These are phyloP conservation scores for Rhinoptilus africanus DNA, from an alignment of 2,113 vertebrate species.

Conservation along the genomic window DNA sequence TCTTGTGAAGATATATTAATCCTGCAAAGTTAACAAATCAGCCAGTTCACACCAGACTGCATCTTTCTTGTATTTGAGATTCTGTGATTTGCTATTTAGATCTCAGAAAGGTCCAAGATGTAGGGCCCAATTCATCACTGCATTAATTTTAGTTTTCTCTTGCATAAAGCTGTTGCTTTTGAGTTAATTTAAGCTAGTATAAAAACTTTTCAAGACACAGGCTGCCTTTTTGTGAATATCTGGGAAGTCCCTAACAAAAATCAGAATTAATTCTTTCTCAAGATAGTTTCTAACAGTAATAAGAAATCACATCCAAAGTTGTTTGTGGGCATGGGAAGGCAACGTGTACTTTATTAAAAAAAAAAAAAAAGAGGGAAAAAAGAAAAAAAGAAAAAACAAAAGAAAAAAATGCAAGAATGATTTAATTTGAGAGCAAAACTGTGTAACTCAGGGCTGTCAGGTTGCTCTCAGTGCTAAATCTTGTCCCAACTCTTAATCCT, in stretches of 20 bases:
- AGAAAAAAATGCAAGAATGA: not conserved
- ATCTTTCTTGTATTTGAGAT: not conserved
- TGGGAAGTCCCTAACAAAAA: not conserved
- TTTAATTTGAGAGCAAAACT: not conserved
- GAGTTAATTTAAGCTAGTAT: not conserved
- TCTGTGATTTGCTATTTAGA: not conserved
- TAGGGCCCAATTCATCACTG: not conserved
- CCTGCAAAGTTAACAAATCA: not conserved
- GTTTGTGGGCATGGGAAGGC: not conserved
- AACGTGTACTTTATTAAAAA: not conserved
- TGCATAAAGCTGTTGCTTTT: not conserved
- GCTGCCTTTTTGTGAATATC: not conserved
- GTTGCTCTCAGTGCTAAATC: not conserved
- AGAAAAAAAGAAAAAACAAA: not conserved
- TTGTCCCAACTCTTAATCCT: not conserved
- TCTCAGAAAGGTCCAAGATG: not conserved
- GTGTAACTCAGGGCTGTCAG: not conserved
- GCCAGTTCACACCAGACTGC: not conserved
- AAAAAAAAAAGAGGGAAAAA: not conserved
- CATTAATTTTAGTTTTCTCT: not conserved
- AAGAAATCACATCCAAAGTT: not conserved
- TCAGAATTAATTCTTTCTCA: not conserved
- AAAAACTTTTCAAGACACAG: not conserved
- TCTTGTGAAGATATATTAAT: not conserved
- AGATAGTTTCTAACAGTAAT: not conserved